These are phyloP conservation scores for Malacoctenus gilli DNA, from an alignment of 2,797 vertebrate species.

Conservation along the genomic window DNA sequence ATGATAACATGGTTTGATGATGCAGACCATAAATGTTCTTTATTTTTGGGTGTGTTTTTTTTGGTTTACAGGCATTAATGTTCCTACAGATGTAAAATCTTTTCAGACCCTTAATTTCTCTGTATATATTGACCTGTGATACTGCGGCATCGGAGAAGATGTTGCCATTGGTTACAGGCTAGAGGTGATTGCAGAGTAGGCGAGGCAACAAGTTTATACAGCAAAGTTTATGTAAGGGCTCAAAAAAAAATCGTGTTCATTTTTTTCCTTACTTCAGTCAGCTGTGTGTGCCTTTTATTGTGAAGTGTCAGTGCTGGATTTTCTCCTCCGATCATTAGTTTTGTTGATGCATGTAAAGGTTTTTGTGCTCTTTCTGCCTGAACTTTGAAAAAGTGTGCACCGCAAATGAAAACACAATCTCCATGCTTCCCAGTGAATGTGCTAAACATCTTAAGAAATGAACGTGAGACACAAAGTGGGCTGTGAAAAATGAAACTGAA, in stretches of 20 bases:
- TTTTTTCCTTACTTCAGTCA: constrained; percentile 25
- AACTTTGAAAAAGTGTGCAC: neutral
- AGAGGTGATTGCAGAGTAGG: constrained; percentile 57
- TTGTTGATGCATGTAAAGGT: no score
- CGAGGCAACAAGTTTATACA: constrained; percentile 56
- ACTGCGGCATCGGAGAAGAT: constrained; percentile 57
- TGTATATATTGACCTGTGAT: constrained; percentile 48
- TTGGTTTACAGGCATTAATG: constrained; percentile 5
- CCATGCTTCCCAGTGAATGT: neutral
- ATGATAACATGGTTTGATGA: constrained; percentile 12
- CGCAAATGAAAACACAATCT: no score
- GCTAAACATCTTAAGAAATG: constrained; percentile 8
- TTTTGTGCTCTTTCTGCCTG: no score
- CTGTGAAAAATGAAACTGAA: constrained; percentile 16
- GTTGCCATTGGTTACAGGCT: constrained; percentile 75
- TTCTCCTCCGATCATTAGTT: constrained; percentile 16
- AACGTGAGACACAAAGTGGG: constrained; percentile 20
- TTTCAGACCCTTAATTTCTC: constrained; percentile 16
- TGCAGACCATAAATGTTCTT: neutral
- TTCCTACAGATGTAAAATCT: constrained; percentile 36
- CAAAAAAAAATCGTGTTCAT: constrained; percentile 19
- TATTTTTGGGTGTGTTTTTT: neutral
- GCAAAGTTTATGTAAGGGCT: constrained; percentile 64
- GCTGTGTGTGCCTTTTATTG: constrained; percentile 5
- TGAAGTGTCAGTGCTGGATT: constrained; percentile 4